Evolutionary conservation across 2,888 invertebrate species (phyloP), one percentile per base, ranked within the genome.

Genomic region (Pseudococcus jackbeardsleyi): DNA sequence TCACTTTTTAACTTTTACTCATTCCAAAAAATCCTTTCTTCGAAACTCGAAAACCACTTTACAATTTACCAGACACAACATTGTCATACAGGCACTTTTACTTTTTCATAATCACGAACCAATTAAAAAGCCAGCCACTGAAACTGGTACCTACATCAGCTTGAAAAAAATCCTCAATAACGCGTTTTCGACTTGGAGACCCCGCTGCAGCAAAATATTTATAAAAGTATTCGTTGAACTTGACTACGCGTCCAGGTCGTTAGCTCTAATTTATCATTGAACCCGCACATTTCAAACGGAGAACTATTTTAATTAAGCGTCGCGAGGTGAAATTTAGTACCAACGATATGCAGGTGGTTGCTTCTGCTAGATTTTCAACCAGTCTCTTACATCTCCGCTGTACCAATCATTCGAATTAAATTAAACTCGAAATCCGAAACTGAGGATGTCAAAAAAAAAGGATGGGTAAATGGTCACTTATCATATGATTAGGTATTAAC

Each of bases 311-410:
- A 72, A 72, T 72, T 33, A 72, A 15, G 33, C 72, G 33, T 72
- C 72, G 42, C 42, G 72, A 72, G 72, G 72, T 72, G 72, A 72
- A 72, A 72, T 72, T 72, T 72, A 72, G 72, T 72, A 72, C 19
- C 12, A 22, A 64, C n/a, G 17, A 59, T 17, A 59, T 19, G 64
- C 64, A 64, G 64, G 19, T 22, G 64, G 17, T 59, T 42, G 42
- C 42, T 42, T 6, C 42, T 9, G 6, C 3, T n/a, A 19, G 6
- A 15, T 8, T 17, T 17, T n/a, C 9, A 22, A 22, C 26, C 22
- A 22, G 0, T 19, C 8, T 9, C 22, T 64, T 64, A 22, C 22
- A 11, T 64, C 15, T 59, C 3, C 1, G 12, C 64, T 15, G 64
- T 1, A 64, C 64, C 22, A 64, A 64, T 64, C 64, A 64, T 22